Evolutionary conservation across 2,888 invertebrate species (phyloP).

Genomic region (Dendrolimus pini): DNA sequence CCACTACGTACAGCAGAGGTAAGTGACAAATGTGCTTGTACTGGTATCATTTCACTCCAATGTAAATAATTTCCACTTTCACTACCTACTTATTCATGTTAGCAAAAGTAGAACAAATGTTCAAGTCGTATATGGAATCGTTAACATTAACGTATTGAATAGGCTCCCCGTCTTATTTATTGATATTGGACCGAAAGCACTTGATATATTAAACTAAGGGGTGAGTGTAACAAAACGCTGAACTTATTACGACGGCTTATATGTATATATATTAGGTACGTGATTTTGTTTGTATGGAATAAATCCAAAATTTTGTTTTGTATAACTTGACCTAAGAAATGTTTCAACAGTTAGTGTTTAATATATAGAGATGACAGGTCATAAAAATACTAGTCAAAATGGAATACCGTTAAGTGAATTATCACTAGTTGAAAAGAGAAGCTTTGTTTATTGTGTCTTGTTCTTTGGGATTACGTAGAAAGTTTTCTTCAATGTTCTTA

Average conservation of each 20-base stretch:
- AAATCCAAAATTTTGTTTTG: too few relatives aligned
- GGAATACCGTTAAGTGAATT: too few relatives aligned
- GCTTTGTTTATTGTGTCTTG: too few relatives aligned
- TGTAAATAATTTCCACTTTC: neutral
- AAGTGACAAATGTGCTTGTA: too few relatives aligned
- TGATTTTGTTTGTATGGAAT: neutral
- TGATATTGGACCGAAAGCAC: neutral
- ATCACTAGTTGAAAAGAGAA: too few relatives aligned
- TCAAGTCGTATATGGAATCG: slow-evolving; percentile 7
- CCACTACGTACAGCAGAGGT: too few relatives aligned
- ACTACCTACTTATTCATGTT: neutral
- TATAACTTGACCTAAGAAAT: too few relatives aligned
- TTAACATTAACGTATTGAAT: slow-evolving; percentile 14
- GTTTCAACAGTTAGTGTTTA: too few relatives aligned
- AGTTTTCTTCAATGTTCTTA: too few relatives aligned
- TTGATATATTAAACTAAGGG: neutral
- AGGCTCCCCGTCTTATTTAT: neutral
- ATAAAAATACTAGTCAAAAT: too few relatives aligned
- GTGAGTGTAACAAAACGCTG: neutral
- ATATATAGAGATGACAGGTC: too few relatives aligned
- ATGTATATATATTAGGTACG: neutral
- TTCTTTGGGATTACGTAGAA: too few relatives aligned
- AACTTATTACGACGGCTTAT: neutral
- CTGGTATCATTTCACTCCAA: neutral
- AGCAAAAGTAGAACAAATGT: neutral